Percentiles rank a stretch among this genome's conserved stretches.
These are phyloP conservation scores for Pachypeltis micranthus DNA, from an alignment of 1,140 invertebrate species.

Conservation along the genomic window DNA sequence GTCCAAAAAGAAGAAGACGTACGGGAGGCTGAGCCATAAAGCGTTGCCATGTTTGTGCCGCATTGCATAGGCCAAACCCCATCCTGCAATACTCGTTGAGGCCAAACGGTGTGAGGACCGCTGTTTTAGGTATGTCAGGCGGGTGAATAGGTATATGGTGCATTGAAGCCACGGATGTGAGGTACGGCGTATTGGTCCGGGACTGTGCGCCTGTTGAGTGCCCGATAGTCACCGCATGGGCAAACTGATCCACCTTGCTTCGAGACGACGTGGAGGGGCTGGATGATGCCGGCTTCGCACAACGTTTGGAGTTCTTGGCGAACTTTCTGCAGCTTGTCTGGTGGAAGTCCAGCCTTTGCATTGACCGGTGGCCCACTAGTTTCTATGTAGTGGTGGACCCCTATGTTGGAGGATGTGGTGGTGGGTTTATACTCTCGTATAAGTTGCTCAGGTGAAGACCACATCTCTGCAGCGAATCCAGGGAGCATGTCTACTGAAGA, in stretches of 20 bases:
- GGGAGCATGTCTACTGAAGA: neutral
- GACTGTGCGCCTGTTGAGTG: constrained; percentile 30
- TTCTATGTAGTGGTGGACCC: constrained; percentile 21
- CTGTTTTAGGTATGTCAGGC: constrained; percentile 27
- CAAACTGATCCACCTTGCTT: constrained; percentile 35
- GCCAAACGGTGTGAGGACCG: constrained; percentile 19
- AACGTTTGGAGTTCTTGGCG: too few species aligned
- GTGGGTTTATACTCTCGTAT: neutral
- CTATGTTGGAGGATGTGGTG: neutral
- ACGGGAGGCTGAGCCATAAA: constrained; percentile 27
- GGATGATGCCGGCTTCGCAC: constrained; percentile 35
- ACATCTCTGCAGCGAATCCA: neutral
- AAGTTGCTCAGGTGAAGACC: neutral
- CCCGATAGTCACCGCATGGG: constrained; percentile 39
- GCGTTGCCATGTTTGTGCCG: constrained; percentile 21
- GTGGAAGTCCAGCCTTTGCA: constrained; percentile 29
- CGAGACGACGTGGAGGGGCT: constrained; percentile 36
- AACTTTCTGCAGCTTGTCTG: too few species aligned
- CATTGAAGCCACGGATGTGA: constrained; percentile 31
- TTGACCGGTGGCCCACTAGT: constrained; percentile 33
- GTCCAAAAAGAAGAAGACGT: constrained; percentile 38
- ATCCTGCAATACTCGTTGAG: constrained; percentile 15
- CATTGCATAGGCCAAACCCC: constrained; percentile 20
- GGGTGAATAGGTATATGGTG: constrained; percentile 34
- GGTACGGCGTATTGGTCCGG: constrained; percentile 35